Base-by-base conservation (phyloP, 2,113 vertebrate genomes). In the Alligator mississippiensis region DNA sequence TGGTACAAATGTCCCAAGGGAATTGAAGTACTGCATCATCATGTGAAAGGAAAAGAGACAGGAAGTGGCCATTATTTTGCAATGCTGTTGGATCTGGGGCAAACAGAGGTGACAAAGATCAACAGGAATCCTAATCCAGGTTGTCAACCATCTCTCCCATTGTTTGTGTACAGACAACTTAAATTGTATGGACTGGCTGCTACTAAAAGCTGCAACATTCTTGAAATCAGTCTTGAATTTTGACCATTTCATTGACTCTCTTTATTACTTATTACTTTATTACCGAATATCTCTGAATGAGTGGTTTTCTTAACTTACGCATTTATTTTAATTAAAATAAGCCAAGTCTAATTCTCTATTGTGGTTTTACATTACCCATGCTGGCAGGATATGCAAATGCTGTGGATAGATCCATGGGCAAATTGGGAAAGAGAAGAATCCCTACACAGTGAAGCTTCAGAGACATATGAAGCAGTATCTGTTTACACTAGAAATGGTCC, bases 11-110 rank as follows among this genome's bases (percentile, higher is more conserved):
- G 34, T 85, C 93, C 61, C 95, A 88, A 77, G 85, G 91, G 91
- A 96, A 91, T 92, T 95, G 82, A 92, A 88, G 91, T 95, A 97
- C 85, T 96, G 55, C 85, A 93, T 92, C 94, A 96, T 77, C 85
- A 92, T 94, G 90, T 0, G 0, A 95, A 89, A 93, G 86, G 86
- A 92, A 96, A 87, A 91, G 87, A 74, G 82, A 97, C 12, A 84
- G 80, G 63, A 54, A 93, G 91, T 88, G 88, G 93, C 88, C 93
- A 91, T 84, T 93, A 93, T 68, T 97, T 81, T 89, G 68, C 85
- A 89, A 91, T 91, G 93, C 91, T 91, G 88, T 96, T 77, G 95
- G 82, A 11, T 72, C 88, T 87, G 80, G 60, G 86, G 86, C 80
- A 90, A 92, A 89, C 82, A 92, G 91, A 93, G 74, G 68, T 91